Evolutionary conservation across 1,140 invertebrate species (phyloP).

Genomic region (Bombus confusus): DNA sequence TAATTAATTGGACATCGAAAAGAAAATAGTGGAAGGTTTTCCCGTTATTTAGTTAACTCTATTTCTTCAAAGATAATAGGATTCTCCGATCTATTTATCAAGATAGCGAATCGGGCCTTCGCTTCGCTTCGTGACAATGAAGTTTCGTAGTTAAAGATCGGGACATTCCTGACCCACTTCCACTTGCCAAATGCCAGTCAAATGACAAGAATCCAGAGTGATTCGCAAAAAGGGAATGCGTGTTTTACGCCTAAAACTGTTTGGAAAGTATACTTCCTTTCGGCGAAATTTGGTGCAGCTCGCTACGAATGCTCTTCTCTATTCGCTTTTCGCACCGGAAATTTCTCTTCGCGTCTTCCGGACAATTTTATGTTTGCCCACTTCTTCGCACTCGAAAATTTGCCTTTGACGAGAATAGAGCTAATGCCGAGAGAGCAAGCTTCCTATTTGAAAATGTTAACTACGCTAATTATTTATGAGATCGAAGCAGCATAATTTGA

Average conservation of each 20-base stretch:
- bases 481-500: not conserved
- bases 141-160: constrained; percentile 45
- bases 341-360: not conserved
- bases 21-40: not conserved
- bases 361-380: constrained; percentile 7
- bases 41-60: not conserved
- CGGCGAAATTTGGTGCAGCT: not conserved
- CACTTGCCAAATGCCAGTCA: constrained; percentile 17
- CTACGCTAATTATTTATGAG: not conserved
- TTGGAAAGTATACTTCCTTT: not conserved
- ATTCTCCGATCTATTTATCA: constrained; percentile 40
- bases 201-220: constrained; percentile 11
- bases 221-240: not conserved
- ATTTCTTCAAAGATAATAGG: not conserved
- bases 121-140: constrained; percentile 21
- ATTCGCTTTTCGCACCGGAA: not conserved
- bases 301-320: not conserved
- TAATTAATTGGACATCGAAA: not conserved
- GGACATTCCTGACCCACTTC: constrained; percentile 48
- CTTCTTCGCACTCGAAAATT: not conserved
- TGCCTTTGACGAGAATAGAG: not conserved
- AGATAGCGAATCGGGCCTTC: not conserved
- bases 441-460: not conserved
- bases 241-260: not conserved
- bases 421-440: not conserved